phyloP scores from a whole-genome alignment of 2,888 invertebrate species.

The Meganola albula region DNA sequence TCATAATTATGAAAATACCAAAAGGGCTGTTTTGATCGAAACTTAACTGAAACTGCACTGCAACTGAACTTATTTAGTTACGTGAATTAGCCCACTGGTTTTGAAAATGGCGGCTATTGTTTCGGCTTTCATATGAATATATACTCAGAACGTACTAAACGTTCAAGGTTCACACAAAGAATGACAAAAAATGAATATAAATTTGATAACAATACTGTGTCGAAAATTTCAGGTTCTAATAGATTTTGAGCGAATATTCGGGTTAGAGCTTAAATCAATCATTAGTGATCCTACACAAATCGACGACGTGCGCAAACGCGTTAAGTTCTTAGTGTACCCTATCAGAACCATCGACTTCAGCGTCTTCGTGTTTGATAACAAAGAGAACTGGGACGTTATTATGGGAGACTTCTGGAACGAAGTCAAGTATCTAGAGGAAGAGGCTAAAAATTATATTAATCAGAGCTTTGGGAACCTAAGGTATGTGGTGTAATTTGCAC shows the following conservation, averaged over 20 bases:
- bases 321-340: conserved; percentile 85
- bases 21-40: no score
- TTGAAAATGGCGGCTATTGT: no score
- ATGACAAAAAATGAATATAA: no score
- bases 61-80: no score
- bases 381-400: conserved; percentile 91
- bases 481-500: no score
- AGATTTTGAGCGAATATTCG: conserved; percentile 94
- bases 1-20: no score
- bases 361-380: conserved; percentile 86
- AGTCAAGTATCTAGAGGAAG: conserved; percentile 84
- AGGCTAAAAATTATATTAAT: conserved; percentile 91
- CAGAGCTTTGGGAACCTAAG: conserved; percentile 88
- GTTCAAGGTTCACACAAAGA: no score
- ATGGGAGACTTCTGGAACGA: conserved; percentile 87
- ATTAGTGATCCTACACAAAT: conserved; percentile 92
- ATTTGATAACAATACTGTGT: no score
- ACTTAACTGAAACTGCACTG: no score
- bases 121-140: no score
- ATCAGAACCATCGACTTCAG: conserved; percentile 89
- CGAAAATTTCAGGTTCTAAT: conserved; percentile 84
- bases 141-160: no score
- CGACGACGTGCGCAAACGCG: conserved; percentile 88
- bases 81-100: no score
- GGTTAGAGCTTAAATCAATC: conserved; percentile 89